Conservation (phyloP, 2,113 vertebrate genomes). For the Oxygymnocypris stewartii region DNA sequence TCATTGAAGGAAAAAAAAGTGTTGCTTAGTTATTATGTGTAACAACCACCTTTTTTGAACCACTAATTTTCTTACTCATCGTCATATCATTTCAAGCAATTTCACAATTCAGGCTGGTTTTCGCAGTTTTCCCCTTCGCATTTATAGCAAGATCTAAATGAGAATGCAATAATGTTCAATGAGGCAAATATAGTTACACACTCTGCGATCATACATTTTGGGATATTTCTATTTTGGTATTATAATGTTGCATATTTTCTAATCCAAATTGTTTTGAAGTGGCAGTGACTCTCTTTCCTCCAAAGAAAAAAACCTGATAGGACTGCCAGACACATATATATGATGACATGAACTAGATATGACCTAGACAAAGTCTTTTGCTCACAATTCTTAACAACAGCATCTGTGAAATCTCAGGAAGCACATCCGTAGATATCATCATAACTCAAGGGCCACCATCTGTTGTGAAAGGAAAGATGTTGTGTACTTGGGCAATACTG, state of each 20-base stretch:
- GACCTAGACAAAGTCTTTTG: constrained; percentile 26
- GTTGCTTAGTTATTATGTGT: neutral
- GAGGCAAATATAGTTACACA: neutral
- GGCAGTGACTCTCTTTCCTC: neutral
- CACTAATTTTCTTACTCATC: neutral
- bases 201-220: neutral
- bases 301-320: constrained; percentile 4
- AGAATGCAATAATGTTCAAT: neutral
- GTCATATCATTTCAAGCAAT: neutral
- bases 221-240: neutral
- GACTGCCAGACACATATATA: constrained; percentile 25
- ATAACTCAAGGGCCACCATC: constrained; percentile 36
- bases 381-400: constrained; percentile 1
- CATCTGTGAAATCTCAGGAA: constrained; percentile 43
- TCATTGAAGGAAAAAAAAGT: neutral
- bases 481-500: neutral
- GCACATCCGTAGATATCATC: constrained; percentile 25
- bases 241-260: neutral
- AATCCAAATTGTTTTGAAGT: neutral
- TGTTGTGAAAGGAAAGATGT: constrained; percentile 13
- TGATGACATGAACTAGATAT: neutral
- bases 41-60: neutral
- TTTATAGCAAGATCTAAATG: neutral
- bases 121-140: neutral
- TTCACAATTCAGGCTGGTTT: neutral